These are phyloP conservation scores for Coelinius sp. DNA, from an alignment of 2,888 invertebrate species.

Conservation along the genomic window DNA sequence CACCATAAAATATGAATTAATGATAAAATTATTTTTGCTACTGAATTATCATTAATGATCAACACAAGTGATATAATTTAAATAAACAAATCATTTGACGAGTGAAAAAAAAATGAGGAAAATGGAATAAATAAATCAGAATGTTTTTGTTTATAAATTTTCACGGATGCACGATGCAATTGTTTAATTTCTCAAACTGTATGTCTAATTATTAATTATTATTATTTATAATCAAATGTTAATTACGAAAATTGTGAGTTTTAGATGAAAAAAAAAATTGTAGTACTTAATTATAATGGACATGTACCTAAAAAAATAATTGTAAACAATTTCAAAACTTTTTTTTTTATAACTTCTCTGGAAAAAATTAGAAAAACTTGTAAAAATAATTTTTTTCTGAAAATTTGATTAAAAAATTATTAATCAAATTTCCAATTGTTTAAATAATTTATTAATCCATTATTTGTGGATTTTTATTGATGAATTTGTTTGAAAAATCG, in stretches of 20 bases:
- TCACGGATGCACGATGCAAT: conserved; percentile 37
- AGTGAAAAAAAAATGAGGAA: conserved; percentile 13
- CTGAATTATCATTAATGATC: conserved; percentile 26
- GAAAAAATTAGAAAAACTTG: no score
- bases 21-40: conserved; percentile 47
- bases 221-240: neutral
- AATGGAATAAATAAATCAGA: neutral
- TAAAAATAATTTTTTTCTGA: no score
- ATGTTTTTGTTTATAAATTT: conserved; percentile 15
- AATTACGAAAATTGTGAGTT: neutral
- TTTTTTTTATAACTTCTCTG: neutral
- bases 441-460: neutral
- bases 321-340: neutral
- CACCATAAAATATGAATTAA: neutral
- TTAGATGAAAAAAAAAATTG: conserved; percentile 8
- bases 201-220: neutral
- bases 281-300: conserved; percentile 20
- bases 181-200: conserved; percentile 11
- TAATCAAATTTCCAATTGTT: neutral
- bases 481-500: conserved; percentile 24
- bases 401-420: no score
- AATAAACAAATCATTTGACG: conserved; percentile 11
- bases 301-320: conserved; percentile 29
- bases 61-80: neutral
- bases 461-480: neutral